A percentile compares a stretch with the other conserved stretches of the same genome.
Conservation (phyloP, 2,888 invertebrate species). For the Globia sparganii region DNA sequence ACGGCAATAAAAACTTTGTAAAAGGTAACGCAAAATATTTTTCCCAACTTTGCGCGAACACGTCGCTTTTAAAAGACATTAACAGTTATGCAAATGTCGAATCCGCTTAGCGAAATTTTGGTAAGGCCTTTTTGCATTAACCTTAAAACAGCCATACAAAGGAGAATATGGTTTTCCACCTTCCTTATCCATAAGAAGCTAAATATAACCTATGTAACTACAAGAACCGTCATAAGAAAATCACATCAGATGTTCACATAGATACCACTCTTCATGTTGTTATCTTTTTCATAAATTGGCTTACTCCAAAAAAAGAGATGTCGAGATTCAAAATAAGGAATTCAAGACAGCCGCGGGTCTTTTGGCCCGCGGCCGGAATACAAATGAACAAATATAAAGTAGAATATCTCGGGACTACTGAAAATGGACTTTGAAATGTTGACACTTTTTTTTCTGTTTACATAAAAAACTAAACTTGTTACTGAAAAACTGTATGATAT, state of each 20-base stretch:
- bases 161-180: not conserved
- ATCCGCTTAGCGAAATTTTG: slow-evolving; percentile 69
- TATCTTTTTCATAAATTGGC: slow-evolving; percentile 56
- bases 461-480: slow-evolving; percentile 42
- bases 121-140: slow-evolving; percentile 65
- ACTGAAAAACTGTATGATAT: slow-evolving; percentile 19
- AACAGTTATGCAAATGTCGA: slow-evolving; percentile 73
- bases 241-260: slow-evolving; percentile 37
- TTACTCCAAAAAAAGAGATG: slow-evolving; percentile 69
- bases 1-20: slow-evolving; percentile 69
- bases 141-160: slow-evolving; percentile 31
- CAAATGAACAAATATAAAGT: slow-evolving; percentile 82
- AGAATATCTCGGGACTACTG: slow-evolving; percentile 73
- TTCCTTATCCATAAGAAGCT: not conserved
- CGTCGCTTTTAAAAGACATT: slow-evolving; percentile 69
- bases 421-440: slow-evolving; percentile 77
- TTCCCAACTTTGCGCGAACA: slow-evolving; percentile 68
- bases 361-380: slow-evolving; percentile 76
- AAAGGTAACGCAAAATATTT: slow-evolving; percentile 70
- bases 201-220: not conserved
- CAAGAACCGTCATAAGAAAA: slow-evolving; percentile 6
- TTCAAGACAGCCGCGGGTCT: slow-evolving; percentile 77
- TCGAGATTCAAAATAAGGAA: slow-evolving; percentile 79
- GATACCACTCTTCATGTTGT: slow-evolving; percentile 40
- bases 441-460: slow-evolving; percentile 69